Base-by-base conservation (phyloP, 2,113 vertebrate species). In the Aphelocoma coerulescens region DNA sequence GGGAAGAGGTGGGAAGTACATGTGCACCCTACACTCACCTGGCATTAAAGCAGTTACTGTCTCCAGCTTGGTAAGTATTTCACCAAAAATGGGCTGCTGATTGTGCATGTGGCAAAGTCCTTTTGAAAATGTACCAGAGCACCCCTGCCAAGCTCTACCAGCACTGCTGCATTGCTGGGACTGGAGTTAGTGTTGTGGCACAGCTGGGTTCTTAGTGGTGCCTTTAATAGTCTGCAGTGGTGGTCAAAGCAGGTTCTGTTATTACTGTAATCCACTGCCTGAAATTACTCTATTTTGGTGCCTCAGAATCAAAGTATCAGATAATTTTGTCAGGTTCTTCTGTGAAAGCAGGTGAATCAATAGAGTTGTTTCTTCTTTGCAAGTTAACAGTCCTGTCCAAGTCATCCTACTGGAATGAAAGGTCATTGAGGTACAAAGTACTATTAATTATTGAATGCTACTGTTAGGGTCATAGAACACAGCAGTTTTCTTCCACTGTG, bases 11-110 rank as follows among this genome's bases (percentile, higher is more conserved):
- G 59, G 41, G 10, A 49, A 78, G n/a, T 20, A 46, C 10, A 32
- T 1, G 8, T 0, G 0, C 26, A 43, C 21, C 13, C 19, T 39
- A 6, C 13, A 1, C 16, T 24, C 16, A 33, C 7, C 24, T 54
- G 85, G 18, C 4, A 16, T 35, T 35, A 32, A 49, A 62, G 33
- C n/a, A 73, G 5, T 48, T 41, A 3, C 22, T 0, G 1, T 23
- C 18, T 49, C 35, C 23, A 37, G n/a, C 16, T 27, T 41, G 33
- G 21, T 14, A 83, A 71, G 30, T 57, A 16, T 61, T 77, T 92
- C 35, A 46, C 33, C 30, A 27, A 6, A 65, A 24, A 35, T 37
- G 55, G 24, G 63, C 14, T 55, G 30, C 39, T 30, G 57, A 32
- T 9, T 0, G 0, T 37, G 37, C 12, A 7, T 5, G 20, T 85